Evolutionary conservation across 2,888 invertebrate genomes (phyloP).

Genomic region (Ormyrus labotus): DNA sequence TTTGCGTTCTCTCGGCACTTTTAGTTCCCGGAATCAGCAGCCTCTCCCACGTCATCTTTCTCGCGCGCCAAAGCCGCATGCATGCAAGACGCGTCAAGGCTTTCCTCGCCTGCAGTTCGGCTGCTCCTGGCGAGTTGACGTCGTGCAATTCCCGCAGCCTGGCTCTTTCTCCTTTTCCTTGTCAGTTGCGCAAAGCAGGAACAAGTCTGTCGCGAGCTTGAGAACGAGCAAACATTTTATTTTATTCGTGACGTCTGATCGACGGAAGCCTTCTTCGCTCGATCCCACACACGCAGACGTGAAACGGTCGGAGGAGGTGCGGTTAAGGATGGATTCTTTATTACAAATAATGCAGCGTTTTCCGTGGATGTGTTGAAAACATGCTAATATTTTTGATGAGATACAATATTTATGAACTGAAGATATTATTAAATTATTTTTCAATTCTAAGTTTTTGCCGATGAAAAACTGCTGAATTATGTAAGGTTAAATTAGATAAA

Average conservation of each 20-base stretch:
- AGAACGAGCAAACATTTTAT: neutral
- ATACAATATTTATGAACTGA: no score
- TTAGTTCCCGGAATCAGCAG: no score
- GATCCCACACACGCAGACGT: neutral
- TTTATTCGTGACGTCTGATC: neutral
- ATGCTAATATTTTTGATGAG: no score
- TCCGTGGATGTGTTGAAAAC: no score
- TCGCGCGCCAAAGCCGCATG: neutral
- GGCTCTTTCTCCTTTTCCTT: conserved; percentile 12
- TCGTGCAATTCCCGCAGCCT: neutral
- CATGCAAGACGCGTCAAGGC: neutral
- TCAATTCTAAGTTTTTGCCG: no score
- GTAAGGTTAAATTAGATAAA: no score
- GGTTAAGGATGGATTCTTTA: no score
- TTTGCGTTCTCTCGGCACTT: neutral
- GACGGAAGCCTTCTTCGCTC: neutral
- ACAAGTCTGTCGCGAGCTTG: neutral
- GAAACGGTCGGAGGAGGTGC: no score
- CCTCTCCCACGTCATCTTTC: neutral
- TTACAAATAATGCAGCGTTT: no score
- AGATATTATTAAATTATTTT: no score
- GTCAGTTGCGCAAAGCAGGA: no score
- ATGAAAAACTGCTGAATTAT: no score
- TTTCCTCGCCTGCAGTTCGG: neutral
- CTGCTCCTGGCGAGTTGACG: neutral